Base-by-base conservation (phyloP, 2,888 invertebrate genomes). In the Xestia rhomboidea region DNA sequence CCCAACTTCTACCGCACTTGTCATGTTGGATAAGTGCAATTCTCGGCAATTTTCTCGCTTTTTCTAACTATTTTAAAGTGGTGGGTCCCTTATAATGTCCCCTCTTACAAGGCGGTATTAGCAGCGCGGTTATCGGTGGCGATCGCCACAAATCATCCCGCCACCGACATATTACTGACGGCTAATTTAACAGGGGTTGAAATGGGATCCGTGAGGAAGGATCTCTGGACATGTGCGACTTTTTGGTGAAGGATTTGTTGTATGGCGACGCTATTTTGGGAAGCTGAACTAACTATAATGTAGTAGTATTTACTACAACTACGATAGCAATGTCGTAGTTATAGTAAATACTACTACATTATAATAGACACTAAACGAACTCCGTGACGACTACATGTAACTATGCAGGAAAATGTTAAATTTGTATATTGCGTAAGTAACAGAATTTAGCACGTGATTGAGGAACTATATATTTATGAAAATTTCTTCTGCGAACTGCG, bases 141-240 rank as follows among this genome's bases (percentile, higher is more conserved):
- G 89, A 89, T 90, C 91, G 88, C 83, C 90, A 92, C 93, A 93
- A 93, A 94, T 94, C 93, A 93, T 93, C 87, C 84, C 81, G 86
- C 88, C 88, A 82, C 87, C 83, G 84, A 82, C 88, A 75, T 90
- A 87, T 91, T 92, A 93, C 90, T 90, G 89, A 87, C 90, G 93
- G 90, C 92, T 93, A 93, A 94, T 94, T 94, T 92, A 91, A 88
- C 91, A 80, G 77, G 81, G 77, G 81, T 72, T 63, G 79, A 72
- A 79, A 82, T 85, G 77, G 83, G 78, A 73, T 70, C 63, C 63
- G 62, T 69, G 13, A 79, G 84, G 82, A 15, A 79, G 84, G 82
- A 71, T 60, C 60, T 18, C 38, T 74, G 67, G 63, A 80, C 76
- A 66, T 71, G 57, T 57, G 63, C 85, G 78, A 79, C 54, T 74